These are phyloP conservation scores for Tigriopus japonicus DNA, from an alignment of 1,140 invertebrate species.

Conservation along the genomic window DNA sequence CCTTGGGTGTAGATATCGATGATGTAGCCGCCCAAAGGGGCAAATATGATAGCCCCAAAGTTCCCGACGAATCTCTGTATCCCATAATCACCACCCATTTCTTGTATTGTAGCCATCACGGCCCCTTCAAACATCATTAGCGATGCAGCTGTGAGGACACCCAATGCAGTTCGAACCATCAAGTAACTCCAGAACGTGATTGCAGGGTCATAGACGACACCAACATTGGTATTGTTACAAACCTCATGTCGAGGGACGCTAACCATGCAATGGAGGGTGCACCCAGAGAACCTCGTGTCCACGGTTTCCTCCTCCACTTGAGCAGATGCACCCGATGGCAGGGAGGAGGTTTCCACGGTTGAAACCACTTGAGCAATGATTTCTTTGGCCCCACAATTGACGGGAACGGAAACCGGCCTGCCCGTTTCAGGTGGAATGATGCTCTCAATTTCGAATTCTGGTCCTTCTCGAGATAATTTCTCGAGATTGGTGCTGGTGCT, in stretches of 20 bases:
- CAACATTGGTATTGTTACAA: conserved; percentile 3
- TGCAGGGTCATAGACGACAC: neutral
- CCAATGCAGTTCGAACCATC: neutral
- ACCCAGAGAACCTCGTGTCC: conserved; percentile 6
- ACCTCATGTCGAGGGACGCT: neutral
- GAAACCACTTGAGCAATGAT: conserved; percentile 1
- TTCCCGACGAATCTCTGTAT: conserved; percentile 15
- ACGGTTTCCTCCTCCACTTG: neutral
- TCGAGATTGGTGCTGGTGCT: neutral
- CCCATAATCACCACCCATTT: conserved; percentile 15
- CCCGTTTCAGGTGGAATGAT: neutral
- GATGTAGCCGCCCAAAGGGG: conserved; percentile 14
- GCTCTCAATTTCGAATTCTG: neutral
- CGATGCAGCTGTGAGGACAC: conserved; percentile 7
- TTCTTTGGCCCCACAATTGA: conserved; percentile 4
- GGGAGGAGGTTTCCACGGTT: neutral
- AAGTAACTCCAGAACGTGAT: conserved; percentile 12
- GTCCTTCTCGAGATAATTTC: neutral
- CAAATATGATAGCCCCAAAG: conserved; percentile 15
- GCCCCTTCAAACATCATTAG: conserved; percentile 15
- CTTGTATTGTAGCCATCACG: conserved; percentile 12
- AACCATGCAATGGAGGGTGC: conserved; percentile 6
- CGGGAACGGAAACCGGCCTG: neutral
- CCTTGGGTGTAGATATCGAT: neutral
- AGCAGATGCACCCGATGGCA: neutral